phyloP scores from a whole-genome alignment of 2,113 vertebrate species.

The Recurvirostra avosetta region DNA sequence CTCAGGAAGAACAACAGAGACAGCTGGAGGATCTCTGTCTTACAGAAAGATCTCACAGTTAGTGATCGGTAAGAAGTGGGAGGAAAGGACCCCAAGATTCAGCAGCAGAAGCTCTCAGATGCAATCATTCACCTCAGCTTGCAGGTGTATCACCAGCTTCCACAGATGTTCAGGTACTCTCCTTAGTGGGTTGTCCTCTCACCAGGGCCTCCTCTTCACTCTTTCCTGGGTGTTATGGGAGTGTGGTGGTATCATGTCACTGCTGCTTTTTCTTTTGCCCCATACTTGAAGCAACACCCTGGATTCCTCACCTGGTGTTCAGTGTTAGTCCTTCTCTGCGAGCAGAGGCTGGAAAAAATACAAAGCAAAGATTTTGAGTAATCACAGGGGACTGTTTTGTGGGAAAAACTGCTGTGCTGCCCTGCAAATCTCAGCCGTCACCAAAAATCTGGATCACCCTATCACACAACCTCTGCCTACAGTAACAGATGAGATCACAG shows the following conservation, averaged over 20 bases:
- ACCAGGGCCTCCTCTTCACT: conserved; percentile 30
- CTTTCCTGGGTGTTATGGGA: background rate
- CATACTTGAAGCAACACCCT: background rate
- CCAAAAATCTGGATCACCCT: background rate
- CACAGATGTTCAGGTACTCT: background rate
- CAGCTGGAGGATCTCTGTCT: conserved; percentile 51
- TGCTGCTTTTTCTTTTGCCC: background rate
- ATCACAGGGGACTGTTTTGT: background rate
- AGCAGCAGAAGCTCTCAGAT: background rate
- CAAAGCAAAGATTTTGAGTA: background rate
- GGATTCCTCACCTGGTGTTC: conserved; percentile 13
- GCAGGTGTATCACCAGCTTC: background rate
- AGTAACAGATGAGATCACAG: background rate
- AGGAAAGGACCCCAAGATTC: background rate
- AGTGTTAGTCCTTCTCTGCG: conserved; percentile 34
- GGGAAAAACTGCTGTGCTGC: background rate
- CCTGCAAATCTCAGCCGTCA: background rate
- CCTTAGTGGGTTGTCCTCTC: background rate
- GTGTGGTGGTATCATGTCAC: background rate
- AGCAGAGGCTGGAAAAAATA: conserved; percentile 58
- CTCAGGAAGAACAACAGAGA: conserved; percentile 48
- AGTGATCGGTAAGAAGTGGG: background rate
- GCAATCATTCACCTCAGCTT: background rate
- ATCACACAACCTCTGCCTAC: background rate
- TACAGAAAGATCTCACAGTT: background rate